A percentile compares a stretch with the other conserved stretches of the same genome.
Conservation (phyloP, 2,888 invertebrate genomes). For the Spodoptera picta region DNA sequence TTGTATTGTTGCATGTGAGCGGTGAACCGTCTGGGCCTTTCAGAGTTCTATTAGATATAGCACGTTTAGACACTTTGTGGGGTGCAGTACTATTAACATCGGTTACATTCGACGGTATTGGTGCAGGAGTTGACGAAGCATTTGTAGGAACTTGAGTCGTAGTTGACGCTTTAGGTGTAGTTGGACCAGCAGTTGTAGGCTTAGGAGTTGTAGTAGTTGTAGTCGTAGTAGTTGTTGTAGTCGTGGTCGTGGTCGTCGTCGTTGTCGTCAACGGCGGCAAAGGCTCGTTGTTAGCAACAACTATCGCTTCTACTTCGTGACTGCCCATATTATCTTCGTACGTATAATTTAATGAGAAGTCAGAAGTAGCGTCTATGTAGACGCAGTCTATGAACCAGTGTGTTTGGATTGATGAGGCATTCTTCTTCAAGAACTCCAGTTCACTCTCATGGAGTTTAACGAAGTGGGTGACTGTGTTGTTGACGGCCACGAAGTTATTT, state of each 20-base stretch:
- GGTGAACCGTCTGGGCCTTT: constrained; percentile 62
- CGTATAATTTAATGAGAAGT: constrained; percentile 89
- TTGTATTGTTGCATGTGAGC: constrained; percentile 80
- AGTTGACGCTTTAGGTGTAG: constrained; percentile 46
- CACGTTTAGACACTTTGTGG: constrained; percentile 68
- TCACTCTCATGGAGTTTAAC: constrained; percentile 90
- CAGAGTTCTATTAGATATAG: constrained; percentile 64
- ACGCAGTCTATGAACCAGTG: constrained; percentile 95
- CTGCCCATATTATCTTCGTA: constrained; percentile 89
- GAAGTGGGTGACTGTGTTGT: constrained; percentile 87
- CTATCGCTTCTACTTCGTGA: constrained; percentile 91
- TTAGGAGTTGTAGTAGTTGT: constrained; percentile 56
- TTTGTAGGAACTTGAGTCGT: constrained; percentile 46
- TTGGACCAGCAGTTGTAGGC: too few species aligned
- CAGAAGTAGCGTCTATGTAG: constrained; percentile 90
- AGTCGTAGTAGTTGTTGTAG: constrained; percentile 57
- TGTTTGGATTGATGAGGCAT: constrained; percentile 87
- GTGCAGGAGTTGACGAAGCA: constrained; percentile 52
- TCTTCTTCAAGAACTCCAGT: constrained; percentile 85
- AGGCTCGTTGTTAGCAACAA: constrained; percentile 91
- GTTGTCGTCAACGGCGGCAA: constrained; percentile 81
- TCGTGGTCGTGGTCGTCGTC: constrained; percentile 70
- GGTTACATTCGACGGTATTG: constrained; percentile 33
- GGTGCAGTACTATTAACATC: constrained; percentile 34
- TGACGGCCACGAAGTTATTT: constrained; percentile 90